A percentile compares a stretch with the other conserved stretches of the same genome.
Evolutionary conservation across 30 jellyfish, hydroid and myxozoan species (phyloP).

Genomic region (Mastigias papua): DNA sequence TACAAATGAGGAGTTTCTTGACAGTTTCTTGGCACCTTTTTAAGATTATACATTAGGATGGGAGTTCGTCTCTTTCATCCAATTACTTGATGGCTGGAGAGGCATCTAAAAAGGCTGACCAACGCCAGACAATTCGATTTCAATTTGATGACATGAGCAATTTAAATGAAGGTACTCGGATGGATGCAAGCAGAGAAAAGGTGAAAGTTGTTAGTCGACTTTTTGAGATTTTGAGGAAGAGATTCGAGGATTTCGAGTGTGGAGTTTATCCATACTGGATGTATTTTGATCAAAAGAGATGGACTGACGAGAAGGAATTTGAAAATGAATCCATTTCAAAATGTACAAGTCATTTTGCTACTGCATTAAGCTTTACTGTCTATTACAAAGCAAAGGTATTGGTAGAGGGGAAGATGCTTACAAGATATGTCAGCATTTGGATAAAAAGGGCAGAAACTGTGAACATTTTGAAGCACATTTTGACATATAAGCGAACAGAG

Average conservation of each 20-base stretch:
- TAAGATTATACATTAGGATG: background rate
- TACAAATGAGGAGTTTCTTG: constrained; percentile 15
- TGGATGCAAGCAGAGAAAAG: constrained; percentile 35
- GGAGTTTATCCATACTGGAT: background rate
- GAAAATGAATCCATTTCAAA: background rate
- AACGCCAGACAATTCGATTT: background rate
- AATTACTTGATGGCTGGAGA: background rate
- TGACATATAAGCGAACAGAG: constrained; percentile 7
- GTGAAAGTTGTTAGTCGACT: background rate
- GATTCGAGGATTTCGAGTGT: constrained; percentile 1
- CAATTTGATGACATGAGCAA: constrained; percentile 15
- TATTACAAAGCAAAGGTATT: constrained; percentile 29
- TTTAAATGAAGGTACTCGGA: constrained; percentile 1
- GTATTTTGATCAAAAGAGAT: constrained; percentile 2
- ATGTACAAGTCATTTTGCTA: constrained; percentile 37
- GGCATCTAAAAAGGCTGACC: constrained; percentile 16
- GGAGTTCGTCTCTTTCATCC: background rate
- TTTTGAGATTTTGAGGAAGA: constrained; percentile 3
- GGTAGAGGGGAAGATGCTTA: constrained; percentile 20
- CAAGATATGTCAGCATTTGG: constrained; percentile 22
- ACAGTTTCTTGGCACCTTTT: constrained; percentile 18
- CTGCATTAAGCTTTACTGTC: constrained; percentile 24
- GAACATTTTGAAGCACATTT: constrained; percentile 10
- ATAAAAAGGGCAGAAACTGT: background rate
- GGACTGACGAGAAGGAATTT: constrained; percentile 27